Percentiles rank a stretch among this genome's conserved stretches.
These are phyloP conservation scores for Anguilla obscura DNA, from an alignment of 2,797 vertebrate genomes.

Conservation along the genomic window DNA sequence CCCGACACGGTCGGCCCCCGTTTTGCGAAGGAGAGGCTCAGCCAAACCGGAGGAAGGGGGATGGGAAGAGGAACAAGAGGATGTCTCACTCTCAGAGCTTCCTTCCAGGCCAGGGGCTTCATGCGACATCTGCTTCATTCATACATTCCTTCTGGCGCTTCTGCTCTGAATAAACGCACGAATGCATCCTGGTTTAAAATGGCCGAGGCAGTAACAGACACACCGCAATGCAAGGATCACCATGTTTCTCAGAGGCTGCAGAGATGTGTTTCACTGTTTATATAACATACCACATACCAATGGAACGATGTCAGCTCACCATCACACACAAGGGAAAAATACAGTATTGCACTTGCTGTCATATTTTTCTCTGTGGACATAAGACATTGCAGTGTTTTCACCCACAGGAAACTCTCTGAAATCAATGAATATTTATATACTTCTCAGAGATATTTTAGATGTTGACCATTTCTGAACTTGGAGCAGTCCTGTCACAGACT, in stretches of 20 bases:
- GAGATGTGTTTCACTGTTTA: neutral
- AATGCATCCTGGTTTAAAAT: neutral
- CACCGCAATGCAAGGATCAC: neutral
- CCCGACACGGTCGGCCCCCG: constrained; percentile 43
- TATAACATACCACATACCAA: neutral
- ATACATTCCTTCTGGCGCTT: neutral
- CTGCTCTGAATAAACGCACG: neutral
- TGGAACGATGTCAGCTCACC: neutral
- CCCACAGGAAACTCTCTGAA: neutral
- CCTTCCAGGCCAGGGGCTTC: constrained; percentile 61
- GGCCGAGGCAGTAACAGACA: neutral
- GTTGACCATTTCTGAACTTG: neutral
- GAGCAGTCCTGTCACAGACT: neutral
- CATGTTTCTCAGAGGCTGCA: neutral
- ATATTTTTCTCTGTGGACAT: neutral
- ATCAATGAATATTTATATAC: neutral
- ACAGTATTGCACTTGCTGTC: neutral
- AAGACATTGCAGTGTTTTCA: neutral
- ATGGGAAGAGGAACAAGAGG: constrained; percentile 4
- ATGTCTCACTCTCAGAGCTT: constrained; percentile 51
- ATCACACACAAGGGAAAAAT: neutral
- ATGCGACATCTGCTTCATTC: constrained; percentile 38
- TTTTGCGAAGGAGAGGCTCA: neutral
- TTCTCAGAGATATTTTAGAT: neutral
- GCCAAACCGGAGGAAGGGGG: neutral